phyloP scores from a whole-genome alignment of 2,113 vertebrate species.

The Zosterops japonicus region DNA sequence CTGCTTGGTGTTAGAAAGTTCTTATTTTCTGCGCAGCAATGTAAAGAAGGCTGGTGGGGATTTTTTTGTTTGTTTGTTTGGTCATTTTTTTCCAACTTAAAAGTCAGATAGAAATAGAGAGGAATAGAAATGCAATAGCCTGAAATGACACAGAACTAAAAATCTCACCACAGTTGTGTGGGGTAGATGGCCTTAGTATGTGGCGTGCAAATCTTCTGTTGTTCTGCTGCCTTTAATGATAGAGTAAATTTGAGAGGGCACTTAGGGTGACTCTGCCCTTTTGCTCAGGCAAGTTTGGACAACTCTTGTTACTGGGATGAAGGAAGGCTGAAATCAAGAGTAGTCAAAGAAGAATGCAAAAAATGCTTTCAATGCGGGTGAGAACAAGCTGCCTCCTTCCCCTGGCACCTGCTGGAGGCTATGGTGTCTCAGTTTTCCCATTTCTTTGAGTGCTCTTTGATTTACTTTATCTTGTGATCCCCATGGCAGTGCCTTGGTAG shows the following conservation, averaged over 20 bases:
- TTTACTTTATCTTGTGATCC: neutral
- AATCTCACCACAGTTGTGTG: neutral
- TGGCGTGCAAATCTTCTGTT: neutral
- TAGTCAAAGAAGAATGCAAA: constrained; percentile 30
- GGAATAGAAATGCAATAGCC: neutral
- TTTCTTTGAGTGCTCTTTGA: neutral
- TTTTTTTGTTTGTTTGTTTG: neutral
- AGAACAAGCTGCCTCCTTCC: neutral
- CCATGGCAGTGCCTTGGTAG: neutral
- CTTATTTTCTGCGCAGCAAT: neutral
- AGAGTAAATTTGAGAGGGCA: neutral
- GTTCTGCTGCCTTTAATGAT: neutral
- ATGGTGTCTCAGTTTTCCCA: neutral
- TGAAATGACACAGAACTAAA: neutral
- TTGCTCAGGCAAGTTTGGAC: neutral
- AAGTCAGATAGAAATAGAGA: neutral
- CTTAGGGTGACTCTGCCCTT: constrained; percentile 24
- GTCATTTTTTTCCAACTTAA: neutral
- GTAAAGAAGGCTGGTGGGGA: neutral
- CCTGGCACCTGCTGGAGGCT: constrained; percentile 14
- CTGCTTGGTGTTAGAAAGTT: neutral
- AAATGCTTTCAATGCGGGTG: neutral
- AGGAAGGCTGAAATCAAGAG: neutral
- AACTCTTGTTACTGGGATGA: neutral
- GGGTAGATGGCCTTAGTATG: neutral